Conservation (phyloP, 2,797 vertebrate species). For the Paramormyrops hopkinsi region DNA sequence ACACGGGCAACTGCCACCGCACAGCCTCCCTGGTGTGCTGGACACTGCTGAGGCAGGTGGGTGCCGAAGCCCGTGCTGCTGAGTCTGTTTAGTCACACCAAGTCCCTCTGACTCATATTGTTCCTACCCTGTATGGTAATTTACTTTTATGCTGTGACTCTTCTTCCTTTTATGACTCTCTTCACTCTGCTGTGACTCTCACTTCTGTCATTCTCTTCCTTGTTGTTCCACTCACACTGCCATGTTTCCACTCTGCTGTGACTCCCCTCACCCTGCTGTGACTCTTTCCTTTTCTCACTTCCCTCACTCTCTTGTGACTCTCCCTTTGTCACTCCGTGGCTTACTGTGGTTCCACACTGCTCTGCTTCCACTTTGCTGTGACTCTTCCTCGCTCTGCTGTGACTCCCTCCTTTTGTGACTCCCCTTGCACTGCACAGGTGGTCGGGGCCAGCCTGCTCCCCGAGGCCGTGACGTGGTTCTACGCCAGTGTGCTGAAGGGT, state of each 20-base stretch:
- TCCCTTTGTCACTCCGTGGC: not conserved
- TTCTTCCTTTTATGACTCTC: not conserved
- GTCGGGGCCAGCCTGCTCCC: conserved; percentile 74
- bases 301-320: not conserved
- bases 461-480: conserved; percentile 87
- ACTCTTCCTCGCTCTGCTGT: not conserved
- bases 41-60: conserved; percentile 87
- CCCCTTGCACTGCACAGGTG: conserved; percentile 60
- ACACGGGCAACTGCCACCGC: conserved; percentile 84
- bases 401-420: not conserved
- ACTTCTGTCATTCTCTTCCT: not conserved
- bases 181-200: not conserved
- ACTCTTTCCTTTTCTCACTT: not conserved
- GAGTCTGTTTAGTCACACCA: not conserved
- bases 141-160: not conserved
- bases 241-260: not conserved
- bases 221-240: not conserved
- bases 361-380: not conserved
- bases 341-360: not conserved
- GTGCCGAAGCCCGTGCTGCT: not conserved
- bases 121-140: not conserved
- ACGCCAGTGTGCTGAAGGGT: conserved; percentile 77
- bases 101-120: not conserved
- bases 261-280: not conserved
- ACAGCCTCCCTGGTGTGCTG: conserved; percentile 86